phyloP scores from a whole-genome alignment of 2,888 invertebrate species.

The Cheilosia soror region DNA sequence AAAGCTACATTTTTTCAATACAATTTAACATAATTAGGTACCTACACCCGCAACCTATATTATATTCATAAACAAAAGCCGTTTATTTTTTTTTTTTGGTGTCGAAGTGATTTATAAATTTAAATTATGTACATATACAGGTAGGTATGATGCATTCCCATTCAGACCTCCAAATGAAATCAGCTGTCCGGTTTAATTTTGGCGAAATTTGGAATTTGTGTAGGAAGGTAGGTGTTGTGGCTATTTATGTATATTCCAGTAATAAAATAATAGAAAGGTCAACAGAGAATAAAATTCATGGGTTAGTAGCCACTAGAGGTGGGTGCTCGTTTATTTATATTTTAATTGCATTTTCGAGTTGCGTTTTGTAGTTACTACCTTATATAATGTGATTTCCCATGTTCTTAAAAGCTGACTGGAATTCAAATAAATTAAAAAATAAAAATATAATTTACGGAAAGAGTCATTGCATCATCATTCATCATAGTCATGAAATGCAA shows the following conservation, averaged over 20 bases:
- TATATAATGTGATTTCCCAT: not conserved
- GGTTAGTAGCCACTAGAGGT: not conserved
- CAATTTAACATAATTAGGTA: no score
- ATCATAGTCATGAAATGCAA: not conserved
- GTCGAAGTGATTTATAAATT: no score
- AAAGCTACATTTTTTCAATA: no score
- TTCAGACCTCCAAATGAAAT: no score
- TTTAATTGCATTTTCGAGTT: constrained; percentile 9
- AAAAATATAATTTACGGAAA: not conserved
- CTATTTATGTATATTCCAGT: not conserved
- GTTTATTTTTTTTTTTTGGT: no score
- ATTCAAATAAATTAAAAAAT: not conserved
- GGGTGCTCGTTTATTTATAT: constrained; percentile 19
- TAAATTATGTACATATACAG: no score
- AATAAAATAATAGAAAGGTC: constrained; percentile 2
- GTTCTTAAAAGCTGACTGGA: not conserved
- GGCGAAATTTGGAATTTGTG: not conserved
- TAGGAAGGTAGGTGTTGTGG: not conserved
- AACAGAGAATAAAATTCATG: not conserved
- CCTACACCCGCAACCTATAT: no score
- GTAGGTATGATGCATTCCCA: no score
- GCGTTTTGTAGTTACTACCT: not conserved
- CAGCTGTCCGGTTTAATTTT: no score
- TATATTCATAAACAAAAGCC: no score
- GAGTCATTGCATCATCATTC: not conserved